phyloP scores from a whole-genome alignment of 2,797 vertebrate genomes.

The Scolopax bukidnonensis region DNA sequence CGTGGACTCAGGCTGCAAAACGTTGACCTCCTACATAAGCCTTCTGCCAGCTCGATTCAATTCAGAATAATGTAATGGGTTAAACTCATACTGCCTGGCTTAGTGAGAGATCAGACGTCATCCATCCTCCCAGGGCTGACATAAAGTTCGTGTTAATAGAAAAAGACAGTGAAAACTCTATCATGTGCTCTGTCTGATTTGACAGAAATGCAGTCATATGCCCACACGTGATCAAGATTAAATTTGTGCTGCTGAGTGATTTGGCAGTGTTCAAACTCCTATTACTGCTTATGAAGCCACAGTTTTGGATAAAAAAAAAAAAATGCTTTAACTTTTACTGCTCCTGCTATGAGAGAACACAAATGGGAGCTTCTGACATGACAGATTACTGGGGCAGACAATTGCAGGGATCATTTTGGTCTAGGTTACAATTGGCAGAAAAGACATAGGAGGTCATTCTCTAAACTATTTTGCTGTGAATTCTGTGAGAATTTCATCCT shows the following conservation, averaged over 20 bases:
- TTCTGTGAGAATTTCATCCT: neutral
- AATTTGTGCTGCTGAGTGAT: neutral
- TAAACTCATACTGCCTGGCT: neutral
- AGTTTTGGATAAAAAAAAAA: neutral
- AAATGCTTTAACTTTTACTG: neutral
- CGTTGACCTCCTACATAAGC: accelerated
- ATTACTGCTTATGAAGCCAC: neutral
- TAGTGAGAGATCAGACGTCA: neutral
- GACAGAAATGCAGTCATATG: neutral
- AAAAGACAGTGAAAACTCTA: neutral
- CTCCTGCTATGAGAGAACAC: neutral
- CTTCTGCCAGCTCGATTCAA: accelerated
- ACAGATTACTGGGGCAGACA: neutral
- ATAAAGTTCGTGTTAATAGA: neutral
- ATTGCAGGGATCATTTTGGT: neutral
- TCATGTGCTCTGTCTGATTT: neutral
- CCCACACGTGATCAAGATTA: neutral
- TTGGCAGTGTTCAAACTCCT: neutral
- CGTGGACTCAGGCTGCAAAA: neutral
- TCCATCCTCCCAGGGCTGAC: neutral
- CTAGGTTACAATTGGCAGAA: neutral
- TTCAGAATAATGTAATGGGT: neutral
- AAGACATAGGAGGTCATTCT: neutral
- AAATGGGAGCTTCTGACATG: neutral
- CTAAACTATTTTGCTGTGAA: neutral